Evolutionary conservation across 2,888 invertebrate species (phyloP).

Genomic region (Cantharis rustica): DNA sequence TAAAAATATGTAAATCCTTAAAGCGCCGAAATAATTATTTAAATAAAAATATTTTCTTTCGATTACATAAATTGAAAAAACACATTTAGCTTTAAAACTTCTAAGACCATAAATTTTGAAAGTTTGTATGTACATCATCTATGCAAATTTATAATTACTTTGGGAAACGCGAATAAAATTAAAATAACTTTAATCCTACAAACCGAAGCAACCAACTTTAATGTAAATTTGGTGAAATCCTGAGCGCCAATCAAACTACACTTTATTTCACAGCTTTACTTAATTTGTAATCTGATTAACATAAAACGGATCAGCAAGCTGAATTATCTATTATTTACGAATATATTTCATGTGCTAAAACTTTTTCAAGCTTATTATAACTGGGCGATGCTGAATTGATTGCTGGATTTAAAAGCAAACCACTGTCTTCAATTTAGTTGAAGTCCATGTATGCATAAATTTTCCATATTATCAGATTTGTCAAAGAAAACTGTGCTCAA

Average conservation of each 20-base stretch:
- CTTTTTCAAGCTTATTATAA: neutral
- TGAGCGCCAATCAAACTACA: slow-evolving; percentile 28
- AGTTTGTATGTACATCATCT: slow-evolving; percentile 26
- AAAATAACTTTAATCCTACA: slow-evolving; percentile 24
- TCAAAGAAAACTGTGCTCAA: too few species aligned
- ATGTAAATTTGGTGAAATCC: slow-evolving; percentile 26
- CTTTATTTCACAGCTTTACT: slow-evolving; percentile 25
- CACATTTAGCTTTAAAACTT: slow-evolving; percentile 9
- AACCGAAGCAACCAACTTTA: slow-evolving; percentile 26
- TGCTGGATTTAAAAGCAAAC: neutral
- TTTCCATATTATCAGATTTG: too few species aligned
- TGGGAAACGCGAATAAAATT: slow-evolving; percentile 20
- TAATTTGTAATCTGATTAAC: slow-evolving; percentile 30
- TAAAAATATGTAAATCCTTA: neutral
- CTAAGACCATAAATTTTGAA: slow-evolving; percentile 20
- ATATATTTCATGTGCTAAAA: neutral
- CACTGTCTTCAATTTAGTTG: too few species aligned
- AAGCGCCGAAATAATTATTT: neutral
- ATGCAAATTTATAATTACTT: slow-evolving; percentile 29
- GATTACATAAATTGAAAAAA: slow-evolving; percentile 2
- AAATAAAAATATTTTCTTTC: slow-evolving; percentile 1
- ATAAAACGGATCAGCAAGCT: slow-evolving; percentile 19
- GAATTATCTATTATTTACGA: slow-evolving; percentile 14
- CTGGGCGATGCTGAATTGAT: neutral
- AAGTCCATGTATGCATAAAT: too few species aligned